These are phyloP conservation scores for Aurelia sp. DNA, from an alignment of 30 jellyfish, hydroid and myxozoan species.

Conservation along the genomic window DNA sequence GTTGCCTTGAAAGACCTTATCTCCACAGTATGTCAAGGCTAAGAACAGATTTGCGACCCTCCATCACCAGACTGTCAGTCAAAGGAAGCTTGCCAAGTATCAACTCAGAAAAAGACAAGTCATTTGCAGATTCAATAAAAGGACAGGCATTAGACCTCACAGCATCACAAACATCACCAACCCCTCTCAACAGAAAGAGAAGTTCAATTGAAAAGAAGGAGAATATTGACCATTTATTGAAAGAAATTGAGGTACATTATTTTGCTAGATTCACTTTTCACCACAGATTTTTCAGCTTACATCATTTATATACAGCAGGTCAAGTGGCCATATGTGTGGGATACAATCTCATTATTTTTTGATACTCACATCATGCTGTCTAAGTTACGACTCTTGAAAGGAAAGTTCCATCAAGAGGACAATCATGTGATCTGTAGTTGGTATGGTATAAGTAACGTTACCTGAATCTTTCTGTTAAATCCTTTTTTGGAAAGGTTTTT, in stretches of 20 bases:
- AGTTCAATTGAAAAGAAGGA: constrained; percentile 28
- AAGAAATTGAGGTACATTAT: constrained; percentile 58
- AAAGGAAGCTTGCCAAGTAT: constrained; percentile 51
- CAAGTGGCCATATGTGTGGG: too few relatives aligned
- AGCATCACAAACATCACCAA: constrained; percentile 30
- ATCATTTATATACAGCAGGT: not conserved
- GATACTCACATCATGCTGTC: too few relatives aligned
- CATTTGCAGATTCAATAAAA: constrained; percentile 26
- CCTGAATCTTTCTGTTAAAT: too few relatives aligned
- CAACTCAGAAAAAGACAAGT: constrained; percentile 25
- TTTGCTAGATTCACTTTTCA: not conserved
- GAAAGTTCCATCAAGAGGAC: too few relatives aligned
- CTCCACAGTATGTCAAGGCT: constrained; percentile 40
- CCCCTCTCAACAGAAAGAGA: not conserved
- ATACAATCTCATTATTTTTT: too few relatives aligned
- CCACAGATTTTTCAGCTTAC: not conserved
- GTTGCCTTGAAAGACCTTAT: too few relatives aligned
- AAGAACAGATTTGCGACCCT: constrained; percentile 52
- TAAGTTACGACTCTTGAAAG: too few relatives aligned
- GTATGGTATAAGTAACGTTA: too few relatives aligned
- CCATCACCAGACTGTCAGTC: constrained; percentile 35
- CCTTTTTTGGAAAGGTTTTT: too few relatives aligned
- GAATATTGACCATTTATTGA: constrained; percentile 47
- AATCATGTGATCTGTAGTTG: too few relatives aligned
- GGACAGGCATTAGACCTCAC: constrained; percentile 49